A percentile compares a stretch with the other conserved stretches of the same genome.
These are phyloP conservation scores for Metellina segmentata DNA, from an alignment of 2,888 invertebrate species.

Conservation along the genomic window DNA sequence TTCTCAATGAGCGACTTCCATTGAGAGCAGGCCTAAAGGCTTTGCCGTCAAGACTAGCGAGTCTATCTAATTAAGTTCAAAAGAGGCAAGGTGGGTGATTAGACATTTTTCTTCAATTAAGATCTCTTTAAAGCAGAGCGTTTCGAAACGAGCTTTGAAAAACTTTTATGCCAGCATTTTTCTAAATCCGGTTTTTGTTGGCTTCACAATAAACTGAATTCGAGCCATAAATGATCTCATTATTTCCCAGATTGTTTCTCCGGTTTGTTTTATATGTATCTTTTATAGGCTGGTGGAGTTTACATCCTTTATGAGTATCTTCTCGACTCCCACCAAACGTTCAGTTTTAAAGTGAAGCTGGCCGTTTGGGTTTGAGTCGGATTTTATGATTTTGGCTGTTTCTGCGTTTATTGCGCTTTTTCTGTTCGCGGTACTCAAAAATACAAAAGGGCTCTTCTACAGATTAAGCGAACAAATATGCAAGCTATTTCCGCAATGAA, in stretches of 20 bases:
- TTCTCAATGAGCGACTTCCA: conserved; percentile 72
- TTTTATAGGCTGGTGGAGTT: conserved; percentile 54
- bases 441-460: not conserved
- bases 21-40: conserved; percentile 60
- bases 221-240: conserved; percentile 66
- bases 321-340: not conserved
- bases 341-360: not conserved
- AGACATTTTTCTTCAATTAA: conserved; percentile 75
- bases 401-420: conserved; percentile 14
- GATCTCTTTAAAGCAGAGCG: conserved; percentile 68
- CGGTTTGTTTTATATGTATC: conserved; percentile 48
- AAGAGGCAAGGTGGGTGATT: conserved; percentile 67
- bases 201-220: conserved; percentile 42
- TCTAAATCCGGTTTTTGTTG: conserved; percentile 59
- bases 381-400: conserved; percentile 43
- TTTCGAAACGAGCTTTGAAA: conserved; percentile 58
- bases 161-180: conserved; percentile 49
- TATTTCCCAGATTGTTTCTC: conserved; percentile 60
- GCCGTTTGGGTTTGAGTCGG: conserved; percentile 16
- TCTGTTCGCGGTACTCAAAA: conserved; percentile 22
- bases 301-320: conserved; percentile 12
- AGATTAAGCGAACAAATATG: conserved; percentile 6
- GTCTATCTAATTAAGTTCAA: conserved; percentile 73
- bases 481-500: not conserved
- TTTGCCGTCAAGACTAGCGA: conserved; percentile 59